These are phyloP conservation scores for Pilophorus perplexus DNA, from an alignment of 2,888 invertebrate genomes.

Conservation along the genomic window DNA sequence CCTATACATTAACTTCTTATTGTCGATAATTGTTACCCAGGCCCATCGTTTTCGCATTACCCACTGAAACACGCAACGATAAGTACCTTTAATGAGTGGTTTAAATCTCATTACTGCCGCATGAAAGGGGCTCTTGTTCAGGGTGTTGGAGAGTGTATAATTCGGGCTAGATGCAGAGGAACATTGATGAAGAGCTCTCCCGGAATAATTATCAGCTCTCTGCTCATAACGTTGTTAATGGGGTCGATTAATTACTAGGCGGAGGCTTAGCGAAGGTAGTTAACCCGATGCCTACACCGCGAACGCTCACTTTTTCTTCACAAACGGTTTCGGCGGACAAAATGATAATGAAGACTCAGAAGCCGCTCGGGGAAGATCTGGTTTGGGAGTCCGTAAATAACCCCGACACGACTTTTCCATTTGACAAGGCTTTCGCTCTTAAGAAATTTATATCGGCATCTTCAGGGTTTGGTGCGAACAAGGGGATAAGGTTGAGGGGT, in stretches of 20 bases:
- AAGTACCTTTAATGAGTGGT: too few relatives aligned
- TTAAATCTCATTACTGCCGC: too few relatives aligned
- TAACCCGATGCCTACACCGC: background rate
- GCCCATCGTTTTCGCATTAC: too few relatives aligned
- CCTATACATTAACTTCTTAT: too few relatives aligned
- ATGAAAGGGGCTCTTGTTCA: too few relatives aligned
- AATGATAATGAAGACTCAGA: slow-evolving; percentile 15
- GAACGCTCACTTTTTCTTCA: background rate
- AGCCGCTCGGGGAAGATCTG: slow-evolving; percentile 12
- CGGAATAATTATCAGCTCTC: background rate
- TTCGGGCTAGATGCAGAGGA: background rate
- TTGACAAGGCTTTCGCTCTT: slow-evolving; percentile 31
- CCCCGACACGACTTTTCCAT: slow-evolving; percentile 34
- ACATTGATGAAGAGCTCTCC: background rate
- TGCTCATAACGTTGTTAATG: slow-evolving; percentile 11
- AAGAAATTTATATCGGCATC: slow-evolving; percentile 32
- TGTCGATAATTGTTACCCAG: too few relatives aligned
- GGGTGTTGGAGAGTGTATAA: too few relatives aligned
- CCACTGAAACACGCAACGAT: too few relatives aligned
- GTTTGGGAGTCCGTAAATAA: slow-evolving; percentile 35
- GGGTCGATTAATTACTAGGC: slow-evolving; percentile 11
- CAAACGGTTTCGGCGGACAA: slow-evolving; percentile 8
- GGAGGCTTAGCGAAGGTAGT: background rate
- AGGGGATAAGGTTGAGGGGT: background rate
- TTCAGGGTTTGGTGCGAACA: too few relatives aligned